Evolutionary conservation across 2,797 vertebrate genomes (phyloP), one percentile per base, ranked within the genome.

Genomic region (Pelobates cultripes): DNA sequence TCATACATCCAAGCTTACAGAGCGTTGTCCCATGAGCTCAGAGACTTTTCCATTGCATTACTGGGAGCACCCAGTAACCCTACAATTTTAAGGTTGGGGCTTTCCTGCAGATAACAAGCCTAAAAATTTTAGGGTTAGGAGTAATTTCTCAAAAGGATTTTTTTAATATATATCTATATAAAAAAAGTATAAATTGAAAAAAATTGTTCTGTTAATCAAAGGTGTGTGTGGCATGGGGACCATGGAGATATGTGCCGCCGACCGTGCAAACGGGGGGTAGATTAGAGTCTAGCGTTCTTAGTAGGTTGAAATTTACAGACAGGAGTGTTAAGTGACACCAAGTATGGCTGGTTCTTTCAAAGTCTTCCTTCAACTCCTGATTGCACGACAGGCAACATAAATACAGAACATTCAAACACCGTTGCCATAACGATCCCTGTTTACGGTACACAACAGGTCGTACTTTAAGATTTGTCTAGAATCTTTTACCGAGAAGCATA

Each of bases 11-110:
- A 0, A 90, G 95, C 3, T 81, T 96, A 76, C 94, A 96, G 91
- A 95, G 88, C 43, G 92, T 94, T 78, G 92, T 94, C 78, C 96
- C 96, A 90, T 99, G 97, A 99, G 74, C 86, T 79, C 78, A 87
- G 79, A 78, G 82, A 81, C 76, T 70, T 82, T 86, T 9, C 64
- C 15, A 8, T 85, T 80, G 0, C 68, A 61, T 0, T 10, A 67
- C 3, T 73, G 86, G 85, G 84, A 87, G 70, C 10, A 5, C 51
- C 75, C 9, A 75, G 84, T 82, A 88, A 89, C 88, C 90, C 90
- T 91, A 85, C 86, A 87, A 84, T 89, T 90, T 86, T 86, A 86
- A 89, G 90, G 89, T 87, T 86, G 77, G 57, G 4, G 72, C 88
- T 87, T 91, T 80, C 60, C 17, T 61, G 89, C 87, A 85, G 73